These are phyloP conservation scores for Neodiprion virginianus DNA, from an alignment of 1,140 invertebrate genomes.

Conservation along the genomic window DNA sequence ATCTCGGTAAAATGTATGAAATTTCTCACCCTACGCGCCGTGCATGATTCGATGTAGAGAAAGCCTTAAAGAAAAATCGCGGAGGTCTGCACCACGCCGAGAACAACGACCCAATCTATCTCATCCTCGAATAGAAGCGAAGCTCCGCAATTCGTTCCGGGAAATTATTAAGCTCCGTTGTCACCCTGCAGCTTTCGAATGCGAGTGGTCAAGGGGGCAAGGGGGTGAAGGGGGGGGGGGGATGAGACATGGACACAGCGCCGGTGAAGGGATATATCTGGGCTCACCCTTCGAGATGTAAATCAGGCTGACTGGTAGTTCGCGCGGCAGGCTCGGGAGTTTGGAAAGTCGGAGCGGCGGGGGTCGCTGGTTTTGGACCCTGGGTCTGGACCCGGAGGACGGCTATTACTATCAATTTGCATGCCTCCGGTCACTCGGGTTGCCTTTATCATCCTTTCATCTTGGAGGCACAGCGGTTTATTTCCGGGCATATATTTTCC, in stretches of 20 bases:
- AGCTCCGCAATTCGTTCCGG: background rate
- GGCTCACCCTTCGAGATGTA: background rate
- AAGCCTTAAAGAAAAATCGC: too few species aligned
- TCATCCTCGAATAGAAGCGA: too few species aligned
- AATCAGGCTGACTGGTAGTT: background rate
- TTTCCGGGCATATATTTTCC: slow-evolving; percentile 43
- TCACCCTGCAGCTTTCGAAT: background rate
- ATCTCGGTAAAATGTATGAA: too few species aligned
- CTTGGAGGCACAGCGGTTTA: slow-evolving; percentile 38
- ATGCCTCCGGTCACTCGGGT: slow-evolving; percentile 44
- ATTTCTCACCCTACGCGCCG: too few species aligned
- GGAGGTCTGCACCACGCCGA: too few species aligned
- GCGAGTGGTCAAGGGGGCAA: background rate
- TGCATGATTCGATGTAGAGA: too few species aligned
- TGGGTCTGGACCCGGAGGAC: slow-evolving; percentile 28
- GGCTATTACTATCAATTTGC: slow-evolving; percentile 48
- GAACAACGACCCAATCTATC: too few species aligned
- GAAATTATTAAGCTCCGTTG: background rate
- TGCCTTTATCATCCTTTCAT: slow-evolving; percentile 46
- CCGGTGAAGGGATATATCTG: background rate
- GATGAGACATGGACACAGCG: background rate
- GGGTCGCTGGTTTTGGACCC: background rate
- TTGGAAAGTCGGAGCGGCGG: background rate
- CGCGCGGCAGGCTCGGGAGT: background rate
- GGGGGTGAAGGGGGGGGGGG: background rate